phyloP scores from a whole-genome alignment of 2,113 vertebrate species.

The Notothenia rossii region DNA sequence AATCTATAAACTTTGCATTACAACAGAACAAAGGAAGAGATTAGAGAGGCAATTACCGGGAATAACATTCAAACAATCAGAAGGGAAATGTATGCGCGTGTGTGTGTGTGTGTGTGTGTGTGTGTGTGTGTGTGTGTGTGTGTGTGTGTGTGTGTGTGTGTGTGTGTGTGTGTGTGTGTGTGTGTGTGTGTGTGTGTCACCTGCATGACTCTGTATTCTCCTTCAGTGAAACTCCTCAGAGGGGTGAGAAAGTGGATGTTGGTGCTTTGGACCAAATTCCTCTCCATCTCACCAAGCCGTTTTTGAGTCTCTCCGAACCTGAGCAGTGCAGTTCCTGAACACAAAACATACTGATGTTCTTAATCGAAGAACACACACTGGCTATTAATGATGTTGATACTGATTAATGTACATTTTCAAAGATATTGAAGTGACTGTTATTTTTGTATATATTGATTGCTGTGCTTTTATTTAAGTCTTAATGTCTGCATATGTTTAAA shows the following conservation, averaged over 20 bases:
- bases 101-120: background rate
- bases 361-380: too few relatives aligned
- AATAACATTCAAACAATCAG: background rate
- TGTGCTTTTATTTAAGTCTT: too few relatives aligned
- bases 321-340: conserved; percentile 90
- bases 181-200: conserved; percentile 75
- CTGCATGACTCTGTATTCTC: conserved; percentile 91
- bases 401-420: too few relatives aligned
- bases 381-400: too few relatives aligned
- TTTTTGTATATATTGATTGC: too few relatives aligned
- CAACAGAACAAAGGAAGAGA: background rate
- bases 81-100: background rate
- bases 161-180: conserved; percentile 48
- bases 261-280: conserved; percentile 91
- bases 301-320: conserved; percentile 93
- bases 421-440: too few relatives aligned
- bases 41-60: background rate
- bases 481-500: too few relatives aligned
- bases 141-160: background rate
- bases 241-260: conserved; percentile 94
- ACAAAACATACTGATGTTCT: background rate
- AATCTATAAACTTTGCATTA: background rate
- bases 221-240: conserved; percentile 91
- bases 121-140: background rate
- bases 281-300: conserved; percentile 89